Evolutionary conservation across 2,113 vertebrate species (phyloP).

Genomic region (Origma solitaria): DNA sequence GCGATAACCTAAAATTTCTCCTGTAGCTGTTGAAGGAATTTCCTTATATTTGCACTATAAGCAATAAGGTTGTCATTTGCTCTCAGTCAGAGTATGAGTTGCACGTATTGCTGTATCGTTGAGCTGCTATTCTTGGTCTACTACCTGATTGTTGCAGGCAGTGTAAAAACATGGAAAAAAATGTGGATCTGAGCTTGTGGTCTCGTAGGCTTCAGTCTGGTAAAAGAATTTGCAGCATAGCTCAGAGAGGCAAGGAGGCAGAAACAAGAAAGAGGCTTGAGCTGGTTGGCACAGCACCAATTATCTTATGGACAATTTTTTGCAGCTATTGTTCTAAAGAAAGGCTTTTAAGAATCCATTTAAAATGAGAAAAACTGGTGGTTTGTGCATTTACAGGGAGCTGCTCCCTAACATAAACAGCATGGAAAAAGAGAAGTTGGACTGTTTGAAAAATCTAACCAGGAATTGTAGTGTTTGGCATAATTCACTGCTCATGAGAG

Average conservation of each 20-base stretch:
- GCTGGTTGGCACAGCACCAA: background rate
- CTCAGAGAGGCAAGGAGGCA: background rate
- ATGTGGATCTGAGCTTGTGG: background rate
- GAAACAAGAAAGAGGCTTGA: background rate
- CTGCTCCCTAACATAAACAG: background rate
- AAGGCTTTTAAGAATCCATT: background rate
- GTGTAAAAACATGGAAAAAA: background rate
- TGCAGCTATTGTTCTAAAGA: background rate
- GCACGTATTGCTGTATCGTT: fast-evolving
- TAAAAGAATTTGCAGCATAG: background rate
- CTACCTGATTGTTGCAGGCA: background rate
- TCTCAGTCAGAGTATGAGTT: background rate
- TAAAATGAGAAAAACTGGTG: background rate
- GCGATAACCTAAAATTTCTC: background rate
- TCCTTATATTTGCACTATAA: background rate
- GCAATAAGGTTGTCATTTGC: background rate
- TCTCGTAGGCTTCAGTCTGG: background rate
- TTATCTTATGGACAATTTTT: background rate
- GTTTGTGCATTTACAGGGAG: background rate
- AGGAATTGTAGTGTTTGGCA: background rate
- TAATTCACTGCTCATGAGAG: background rate
- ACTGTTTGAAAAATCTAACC: background rate
- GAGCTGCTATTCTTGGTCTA: background rate
- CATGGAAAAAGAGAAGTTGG: background rate
- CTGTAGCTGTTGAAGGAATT: background rate